Conservation (phyloP, 92 coral and sea anemone genomes). For the Metridium senile region DNA sequence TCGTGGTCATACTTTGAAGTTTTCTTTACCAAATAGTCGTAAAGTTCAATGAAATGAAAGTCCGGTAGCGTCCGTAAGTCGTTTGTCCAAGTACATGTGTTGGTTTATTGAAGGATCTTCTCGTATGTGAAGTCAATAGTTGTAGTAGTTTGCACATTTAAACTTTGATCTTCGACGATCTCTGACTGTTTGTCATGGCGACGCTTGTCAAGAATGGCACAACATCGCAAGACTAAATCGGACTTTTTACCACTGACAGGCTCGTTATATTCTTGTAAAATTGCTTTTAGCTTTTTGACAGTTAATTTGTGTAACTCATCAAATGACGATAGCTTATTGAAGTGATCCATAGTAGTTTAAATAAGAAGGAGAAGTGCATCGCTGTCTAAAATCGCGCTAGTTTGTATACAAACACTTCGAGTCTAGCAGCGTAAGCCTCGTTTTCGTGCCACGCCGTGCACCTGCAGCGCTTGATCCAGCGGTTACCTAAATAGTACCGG, state of each 20-base stretch:
- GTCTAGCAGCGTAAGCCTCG: too few relatives aligned
- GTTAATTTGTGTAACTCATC: constrained; percentile 12
- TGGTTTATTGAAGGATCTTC: constrained; percentile 24
- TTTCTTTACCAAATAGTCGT: constrained; percentile 49
- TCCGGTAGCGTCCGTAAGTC: constrained; percentile 36
- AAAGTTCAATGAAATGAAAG: constrained; percentile 40
- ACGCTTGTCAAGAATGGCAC: constrained; percentile 21
- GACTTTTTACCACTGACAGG: constrained; percentile 44
- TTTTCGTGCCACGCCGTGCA: too few relatives aligned
- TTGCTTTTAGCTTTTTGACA: constrained; percentile 28
- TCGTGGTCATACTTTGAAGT: constrained; percentile 49
- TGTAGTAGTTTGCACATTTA: background rate
- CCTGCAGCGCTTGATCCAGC: too few relatives aligned
- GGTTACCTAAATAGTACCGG: too few relatives aligned
- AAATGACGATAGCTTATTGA: too few relatives aligned
- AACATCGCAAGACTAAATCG: constrained; percentile 40
- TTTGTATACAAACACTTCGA: too few relatives aligned
- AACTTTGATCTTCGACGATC: background rate
- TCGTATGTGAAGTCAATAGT: constrained; percentile 40
- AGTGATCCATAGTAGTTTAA: too few relatives aligned
- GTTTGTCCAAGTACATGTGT: constrained; percentile 30
- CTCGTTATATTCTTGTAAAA: constrained; percentile 28
- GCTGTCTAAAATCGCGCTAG: too few relatives aligned
- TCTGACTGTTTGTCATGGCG: background rate
- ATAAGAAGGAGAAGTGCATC: too few relatives aligned